Evolutionary conservation across 2,797 vertebrate genomes (phyloP), one percentile per base, ranked within the genome.

Genomic region (Emydoidea blandingii): DNA sequence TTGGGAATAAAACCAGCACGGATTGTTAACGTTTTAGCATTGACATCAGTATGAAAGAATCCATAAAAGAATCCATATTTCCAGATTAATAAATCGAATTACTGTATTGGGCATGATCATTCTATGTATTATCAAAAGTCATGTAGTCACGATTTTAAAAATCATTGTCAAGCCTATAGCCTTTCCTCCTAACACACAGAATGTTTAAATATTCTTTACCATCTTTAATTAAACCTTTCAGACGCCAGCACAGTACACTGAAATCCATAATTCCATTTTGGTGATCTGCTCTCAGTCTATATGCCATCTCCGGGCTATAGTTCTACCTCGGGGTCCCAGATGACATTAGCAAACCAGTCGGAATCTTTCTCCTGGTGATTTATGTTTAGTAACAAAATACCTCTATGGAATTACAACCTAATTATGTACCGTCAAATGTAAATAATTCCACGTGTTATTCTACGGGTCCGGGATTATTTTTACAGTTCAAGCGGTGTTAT

Each of bases 401-500:
- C n/a, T 41, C 9, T 8, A 6, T 72, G 65, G 65, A 37, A 72
- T 41, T 41, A 72, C 65, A 72, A 41, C 19, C 65, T 41, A 72
- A 23, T 21, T 37, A 41, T 37, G 65, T 72, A 12, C 18, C 65
- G 14, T 41, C 19, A 23, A 37, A 19, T 72, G 65, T 72, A 72
- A 72, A 72, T 72, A 72, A 41, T 41, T 72, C 19, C 65, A 41
- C n/a, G 9, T 37, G 65, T 41, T 72, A 23, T 72, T 72, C 65
- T 23, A 19, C 19, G 15, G 19, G 6, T 37, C 19, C n/a, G 12
- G 19, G 6, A 59, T 81, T 86, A 27, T 4, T 7, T 3, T 37
- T 52, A 44, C n/a, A 0, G 0, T 52, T 27, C 41, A 34, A n/a
- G 37, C 41, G 25, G 2, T 4, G 1, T n/a, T 81, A 25, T 49